Evolutionary conservation across 2,888 invertebrate genomes (phyloP).

Genomic region (Hybos culiciformis): DNA sequence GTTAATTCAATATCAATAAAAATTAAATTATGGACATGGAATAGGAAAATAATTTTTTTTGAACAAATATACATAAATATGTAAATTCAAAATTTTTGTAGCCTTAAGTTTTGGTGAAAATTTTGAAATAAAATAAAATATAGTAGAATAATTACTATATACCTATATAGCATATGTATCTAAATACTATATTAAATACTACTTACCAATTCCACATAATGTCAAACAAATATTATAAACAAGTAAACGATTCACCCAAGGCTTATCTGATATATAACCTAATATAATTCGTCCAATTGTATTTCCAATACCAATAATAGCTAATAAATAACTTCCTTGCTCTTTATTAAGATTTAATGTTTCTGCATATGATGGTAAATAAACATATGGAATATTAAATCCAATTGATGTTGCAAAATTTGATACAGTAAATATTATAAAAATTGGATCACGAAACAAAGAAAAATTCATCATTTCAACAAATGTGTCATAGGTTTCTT

Average conservation of each 20-base stretch:
- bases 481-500: constrained; percentile 56
- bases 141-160: too few species aligned
- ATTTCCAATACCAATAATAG: constrained; percentile 75
- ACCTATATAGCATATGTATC: too few species aligned
- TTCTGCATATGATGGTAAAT: constrained; percentile 61
- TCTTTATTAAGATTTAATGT: constrained; percentile 41
- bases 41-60: too few species aligned
- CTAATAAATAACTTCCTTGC: constrained; percentile 55
- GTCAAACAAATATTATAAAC: constrained; percentile 83
- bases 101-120: too few species aligned
- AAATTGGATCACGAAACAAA: constrained; percentile 71
- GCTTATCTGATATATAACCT: constrained; percentile 77
- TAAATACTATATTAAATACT: background rate
- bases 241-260: constrained; percentile 79
- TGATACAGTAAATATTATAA: constrained; percentile 78
- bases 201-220: constrained; percentile 73
- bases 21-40: too few species aligned
- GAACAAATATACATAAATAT: too few species aligned
- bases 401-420: constrained; percentile 83
- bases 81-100: too few species aligned
- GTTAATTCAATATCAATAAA: too few species aligned
- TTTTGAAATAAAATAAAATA: too few species aligned
- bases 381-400: constrained; percentile 87
- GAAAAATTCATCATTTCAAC: constrained; percentile 75
- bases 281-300: constrained; percentile 78